These are phyloP conservation scores for Oconnorella tubifera DNA, from an alignment of 2,888 invertebrate species.

Conservation along the genomic window DNA sequence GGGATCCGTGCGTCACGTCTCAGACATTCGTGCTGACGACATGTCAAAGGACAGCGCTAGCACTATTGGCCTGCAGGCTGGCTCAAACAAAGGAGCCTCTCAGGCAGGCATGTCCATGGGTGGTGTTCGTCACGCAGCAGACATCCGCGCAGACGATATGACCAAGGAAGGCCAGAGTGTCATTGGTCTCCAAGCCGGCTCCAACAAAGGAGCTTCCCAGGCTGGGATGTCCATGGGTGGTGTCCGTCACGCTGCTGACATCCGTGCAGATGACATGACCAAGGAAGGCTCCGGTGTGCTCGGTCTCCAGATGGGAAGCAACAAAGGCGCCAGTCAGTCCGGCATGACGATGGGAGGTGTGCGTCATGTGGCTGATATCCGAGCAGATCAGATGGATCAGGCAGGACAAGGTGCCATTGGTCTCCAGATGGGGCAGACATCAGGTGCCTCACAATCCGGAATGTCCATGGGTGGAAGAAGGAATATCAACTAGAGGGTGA, in stretches of 20 bases:
- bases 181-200: constrained; percentile 51
- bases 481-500: too few species aligned
- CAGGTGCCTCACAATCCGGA: constrained; percentile 50
- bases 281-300: constrained; percentile 44
- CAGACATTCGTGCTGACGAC: constrained; percentile 49
- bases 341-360: constrained; percentile 50
- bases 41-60: constrained; percentile 42
- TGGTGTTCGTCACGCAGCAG: constrained; percentile 47
- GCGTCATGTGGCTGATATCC: constrained; percentile 49
- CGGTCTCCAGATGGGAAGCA: constrained; percentile 44
- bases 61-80: constrained; percentile 48
- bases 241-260: constrained; percentile 43
- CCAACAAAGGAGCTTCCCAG: constrained; percentile 52
- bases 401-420: constrained; percentile 46
- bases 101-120: constrained; percentile 54
- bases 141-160: constrained; percentile 50
- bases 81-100: constrained; percentile 50
- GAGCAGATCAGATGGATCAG: constrained; percentile 45
- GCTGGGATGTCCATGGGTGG: constrained; percentile 49
- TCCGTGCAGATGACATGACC: constrained; percentile 23
- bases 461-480: constrained; percentile 48
- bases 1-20: constrained; percentile 47
- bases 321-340: constrained; percentile 37
- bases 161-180: constrained; percentile 42
- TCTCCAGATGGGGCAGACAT: constrained; percentile 50